These are phyloP conservation scores for Crotophaga sulcirostris DNA, from an alignment of 2,113 vertebrate genomes.

Conservation along the genomic window DNA sequence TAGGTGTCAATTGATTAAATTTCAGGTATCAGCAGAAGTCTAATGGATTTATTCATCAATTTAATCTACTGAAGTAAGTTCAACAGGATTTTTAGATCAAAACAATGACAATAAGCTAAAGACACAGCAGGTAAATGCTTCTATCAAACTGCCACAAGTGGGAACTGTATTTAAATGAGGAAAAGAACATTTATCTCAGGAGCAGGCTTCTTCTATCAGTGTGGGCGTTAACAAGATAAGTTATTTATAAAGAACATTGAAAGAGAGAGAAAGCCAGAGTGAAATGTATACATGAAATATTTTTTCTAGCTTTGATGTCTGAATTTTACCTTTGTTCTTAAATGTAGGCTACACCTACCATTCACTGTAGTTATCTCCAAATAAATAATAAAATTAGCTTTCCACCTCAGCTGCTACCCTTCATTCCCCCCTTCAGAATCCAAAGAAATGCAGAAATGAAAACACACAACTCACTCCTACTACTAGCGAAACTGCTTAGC, in stretches of 20 bases:
- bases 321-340: neutral
- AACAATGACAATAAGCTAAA: neutral
- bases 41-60: neutral
- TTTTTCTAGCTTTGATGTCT: neutral
- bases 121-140: neutral
- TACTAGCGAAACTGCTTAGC: neutral
- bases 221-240: neutral
- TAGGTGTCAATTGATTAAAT: neutral
- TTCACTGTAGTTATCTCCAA: neutral
- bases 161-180: neutral
- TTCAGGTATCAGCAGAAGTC: neutral
- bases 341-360: neutral
- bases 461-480: neutral
- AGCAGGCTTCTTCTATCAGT: neutral
- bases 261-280: neutral
- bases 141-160: neutral
- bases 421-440: neutral
- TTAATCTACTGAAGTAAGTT: neutral
- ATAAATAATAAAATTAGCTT: neutral
- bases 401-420: neutral
- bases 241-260: neutral
- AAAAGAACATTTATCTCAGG: neutral
- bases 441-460: neutral
- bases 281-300: neutral
- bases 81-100: neutral